Evolutionary conservation across 2,797 vertebrate species (phyloP), one percentile per base, ranked within the genome.

Genomic region (Pitangus sulphuratus): DNA sequence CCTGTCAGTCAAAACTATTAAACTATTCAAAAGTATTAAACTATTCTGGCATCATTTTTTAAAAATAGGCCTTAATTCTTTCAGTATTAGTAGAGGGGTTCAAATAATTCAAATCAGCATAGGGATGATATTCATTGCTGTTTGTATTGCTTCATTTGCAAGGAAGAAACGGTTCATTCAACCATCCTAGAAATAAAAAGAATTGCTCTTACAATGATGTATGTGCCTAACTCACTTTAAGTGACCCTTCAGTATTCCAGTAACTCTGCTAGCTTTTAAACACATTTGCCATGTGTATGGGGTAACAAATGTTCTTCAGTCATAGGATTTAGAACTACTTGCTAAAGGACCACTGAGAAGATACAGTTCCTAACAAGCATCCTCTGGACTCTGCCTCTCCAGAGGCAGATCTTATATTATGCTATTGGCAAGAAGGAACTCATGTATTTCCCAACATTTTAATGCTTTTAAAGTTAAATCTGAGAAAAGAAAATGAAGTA

Each of bases 121-220:
- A 65, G 7, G 22, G 6, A 78, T 48, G 5, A 82, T 30, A 75
- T 15, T 81, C 9, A 37, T 31, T 81, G n/a, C 25, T 78, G 33
- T 64, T 81, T 56, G 40, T 74, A n/a, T 61, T 70, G 25, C 18
- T 60, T 80, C 37, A 90, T 47, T 65, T 84, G 24, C 53, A 83
- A 58, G 26, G 21, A 44, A 83, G 39, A 85, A 85, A 25, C 4
- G 40, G 70, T 30, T 53, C 16, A 70, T 77, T 62, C 37, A 68
- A 6, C 28, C 13, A 57, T 18, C 15, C 30, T 35, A 79, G 42
- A 87, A 84, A 87, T 28, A 75, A 84, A 91, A 65, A 44, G 40
- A 40, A 85, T 17, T 51, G 35, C 9, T 65, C 31, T 86, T 84
- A 50, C 35, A 90, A 31, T 44, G 61, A 42, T 21, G 8, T 37